These are phyloP conservation scores for Cactoblastis cactorum DNA, from an alignment of 2,888 invertebrate genomes.

Conservation along the genomic window DNA sequence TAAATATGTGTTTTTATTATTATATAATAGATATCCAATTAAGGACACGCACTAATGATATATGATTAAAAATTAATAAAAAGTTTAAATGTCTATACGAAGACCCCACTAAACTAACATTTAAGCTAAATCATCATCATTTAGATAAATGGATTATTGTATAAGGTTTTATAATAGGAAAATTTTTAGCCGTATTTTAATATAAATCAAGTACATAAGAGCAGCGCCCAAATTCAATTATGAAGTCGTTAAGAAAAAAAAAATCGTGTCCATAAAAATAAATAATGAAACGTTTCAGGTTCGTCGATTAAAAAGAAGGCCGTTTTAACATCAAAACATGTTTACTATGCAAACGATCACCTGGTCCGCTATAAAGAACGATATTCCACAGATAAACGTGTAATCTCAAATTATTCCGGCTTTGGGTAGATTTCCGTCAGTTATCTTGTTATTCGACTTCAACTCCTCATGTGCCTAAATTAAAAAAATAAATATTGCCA, in stretches of 20 bases:
- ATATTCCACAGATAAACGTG: slow-evolving; percentile 14
- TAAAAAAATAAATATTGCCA: slow-evolving; percentile 6
- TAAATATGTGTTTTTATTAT: too few species aligned
- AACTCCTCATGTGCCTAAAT: not conserved
- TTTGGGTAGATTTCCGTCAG: slow-evolving; percentile 19
- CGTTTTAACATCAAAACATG: not conserved
- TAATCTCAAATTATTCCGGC: slow-evolving; percentile 13
- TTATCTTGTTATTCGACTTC: slow-evolving; percentile 15
- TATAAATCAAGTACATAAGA: too few species aligned
- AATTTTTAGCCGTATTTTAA: too few species aligned
- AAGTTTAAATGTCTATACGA: too few species aligned
- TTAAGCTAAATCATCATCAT: too few species aligned
- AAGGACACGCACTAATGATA: too few species aligned
- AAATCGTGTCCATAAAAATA: not conserved
- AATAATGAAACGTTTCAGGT: not conserved
- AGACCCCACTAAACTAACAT: too few species aligned
- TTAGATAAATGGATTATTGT: too few species aligned
- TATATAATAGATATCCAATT: too few species aligned
- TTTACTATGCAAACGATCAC: not conserved
- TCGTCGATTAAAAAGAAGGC: not conserved
- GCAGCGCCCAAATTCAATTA: not conserved
- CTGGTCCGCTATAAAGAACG: not conserved
- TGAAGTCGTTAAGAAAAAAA: not conserved
- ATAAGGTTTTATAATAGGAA: too few species aligned
- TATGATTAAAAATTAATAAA: too few species aligned